Base-by-base conservation (phyloP, 2,797 vertebrate species). In the Gymnodraco acuticeps region DNA sequence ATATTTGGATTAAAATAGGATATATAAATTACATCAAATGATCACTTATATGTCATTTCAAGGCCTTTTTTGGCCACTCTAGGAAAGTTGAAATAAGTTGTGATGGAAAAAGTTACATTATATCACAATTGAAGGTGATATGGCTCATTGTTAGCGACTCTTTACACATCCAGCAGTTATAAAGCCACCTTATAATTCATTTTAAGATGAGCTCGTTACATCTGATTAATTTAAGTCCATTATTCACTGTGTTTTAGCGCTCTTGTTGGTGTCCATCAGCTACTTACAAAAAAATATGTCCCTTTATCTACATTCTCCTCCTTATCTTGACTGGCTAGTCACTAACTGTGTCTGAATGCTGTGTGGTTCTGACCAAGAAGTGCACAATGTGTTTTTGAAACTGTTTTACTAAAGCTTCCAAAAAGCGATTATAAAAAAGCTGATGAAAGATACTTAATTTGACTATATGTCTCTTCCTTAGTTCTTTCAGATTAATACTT, bases 11-110 rank as follows among this genome's bases (percentile, higher is more conserved):
- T 5, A 17, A 75, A 31, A 51, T 27, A 27, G n/a, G 2, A 6
- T 23, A 45, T 16, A 70, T 4, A 43, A 85, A 90, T 86, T 83
- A 85, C 68, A 73, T 77, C 20, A 60, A 72, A 74, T 48, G 73
- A 45, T 75, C 55, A 77, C 72, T 53, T 23, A 55, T 64, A 70
- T 64, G 68, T 81, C 80, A 85, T 82, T 66, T 77, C 46, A 10
- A n/a, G 56, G 15, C 43, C 2, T 7, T 70, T 85, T 83, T 54
- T 66, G 9, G 10, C 47, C 31, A 45, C 23, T 55, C 42, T 41
- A 10, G 41, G 52, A 31, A 1, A 56, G 46, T 3, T 2, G 17
- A 63, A 33, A 46, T 17, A 20, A 33, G 14, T 47, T 38, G 31
- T 13, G 47, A 19, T 19, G 5, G n/a, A 17, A 64, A 38, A 38